phyloP scores from a whole-genome alignment of 2,797 vertebrate genomes.

The Sorex maritimensis region DNA sequence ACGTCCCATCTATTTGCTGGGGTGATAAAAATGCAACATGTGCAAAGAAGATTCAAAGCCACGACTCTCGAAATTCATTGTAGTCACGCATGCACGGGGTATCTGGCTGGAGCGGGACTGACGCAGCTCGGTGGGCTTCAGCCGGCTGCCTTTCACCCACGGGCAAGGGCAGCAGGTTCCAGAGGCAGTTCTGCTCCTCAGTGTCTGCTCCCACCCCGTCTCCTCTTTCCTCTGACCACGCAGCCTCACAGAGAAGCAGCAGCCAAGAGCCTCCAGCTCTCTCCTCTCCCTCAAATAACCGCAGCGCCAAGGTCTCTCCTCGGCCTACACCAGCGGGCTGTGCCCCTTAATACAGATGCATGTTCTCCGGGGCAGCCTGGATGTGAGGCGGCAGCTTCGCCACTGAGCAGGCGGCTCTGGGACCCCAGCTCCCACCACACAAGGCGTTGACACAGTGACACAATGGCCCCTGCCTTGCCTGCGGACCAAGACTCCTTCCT shows the following conservation, averaged over 20 bases:
- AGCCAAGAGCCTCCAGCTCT: not conserved
- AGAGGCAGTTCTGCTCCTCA: constrained; percentile 33
- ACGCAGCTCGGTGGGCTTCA: constrained; percentile 30
- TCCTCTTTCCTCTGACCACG: constrained; percentile 59
- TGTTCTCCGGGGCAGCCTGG: no score
- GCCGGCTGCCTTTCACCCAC: constrained; percentile 39
- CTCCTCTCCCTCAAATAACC: constrained; percentile 54
- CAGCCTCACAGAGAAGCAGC: not conserved
- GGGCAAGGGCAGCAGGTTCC: constrained; percentile 38
- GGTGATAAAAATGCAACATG: constrained; percentile 72
- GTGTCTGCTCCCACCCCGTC: constrained; percentile 58
- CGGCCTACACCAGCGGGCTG: no score
- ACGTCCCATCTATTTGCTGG: constrained; percentile 69
- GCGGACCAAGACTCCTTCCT: not conserved
- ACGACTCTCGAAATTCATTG: constrained; percentile 49
- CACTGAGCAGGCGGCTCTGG: not conserved
- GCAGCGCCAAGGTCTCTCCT: not conserved
- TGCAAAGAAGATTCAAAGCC: constrained; percentile 74
- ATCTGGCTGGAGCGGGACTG: constrained; percentile 38
- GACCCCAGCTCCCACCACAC: no score
- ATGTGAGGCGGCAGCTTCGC: not conserved
- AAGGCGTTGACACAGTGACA: no score
- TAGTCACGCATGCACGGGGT: not conserved
- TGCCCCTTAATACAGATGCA: no score
- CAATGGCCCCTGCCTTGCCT: not conserved